Base-by-base conservation (phyloP, 2,797 vertebrate genomes). In the Rhabdomys pumilio region DNA sequence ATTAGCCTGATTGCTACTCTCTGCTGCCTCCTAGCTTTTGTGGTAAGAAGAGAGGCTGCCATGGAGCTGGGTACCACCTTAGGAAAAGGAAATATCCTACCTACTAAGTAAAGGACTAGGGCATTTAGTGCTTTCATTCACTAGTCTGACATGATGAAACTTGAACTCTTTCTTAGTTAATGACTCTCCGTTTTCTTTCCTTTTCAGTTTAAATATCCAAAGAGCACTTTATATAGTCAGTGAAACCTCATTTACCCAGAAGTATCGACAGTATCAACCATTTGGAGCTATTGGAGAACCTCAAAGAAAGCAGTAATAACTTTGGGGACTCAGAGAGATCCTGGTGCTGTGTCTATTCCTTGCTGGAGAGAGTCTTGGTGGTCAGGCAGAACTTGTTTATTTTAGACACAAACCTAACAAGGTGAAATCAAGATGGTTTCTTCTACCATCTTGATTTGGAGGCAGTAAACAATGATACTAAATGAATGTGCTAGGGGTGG, bases 401-500 rank as follows among this genome's bases (percentile, higher is more conserved):
- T 82, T 53, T 59, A 55, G 53, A 76, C n/a, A 24, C 4, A 31
- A 2, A 89, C 73, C 91, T 72, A 69, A 77, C 1, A 75, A 41
- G 41, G 44, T 63, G 38, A 38, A 38, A 38, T 38, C 38, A 38
- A 38, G 38, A 38, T 38, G 38, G 75, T 63, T 44, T 92, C 91
- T 96, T 69, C 65, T 89, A 38, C 57, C 77, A 72, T 90, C 84
- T 50, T 50, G 44, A 50, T 75, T 96, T 86, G 65, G 81, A 95
- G 91, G 77, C 73, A 31, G 20, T 65, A 53, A 55, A 79, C 8
- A 0, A 59, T 44, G 63, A 50, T 91, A 81, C 50, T 82, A 11
- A 53, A 53, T 87, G 1, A 15, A 88, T 72, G 17, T 13, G 7
- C 5, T 88, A 2, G 63, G 83, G 29, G 38, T 44, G 85, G 19